Percentiles rank a stretch among this genome's conserved stretches.
These are phyloP conservation scores for Elephantulus edwardii DNA, from an alignment of 2,113 vertebrate genomes.

Conservation along the genomic window DNA sequence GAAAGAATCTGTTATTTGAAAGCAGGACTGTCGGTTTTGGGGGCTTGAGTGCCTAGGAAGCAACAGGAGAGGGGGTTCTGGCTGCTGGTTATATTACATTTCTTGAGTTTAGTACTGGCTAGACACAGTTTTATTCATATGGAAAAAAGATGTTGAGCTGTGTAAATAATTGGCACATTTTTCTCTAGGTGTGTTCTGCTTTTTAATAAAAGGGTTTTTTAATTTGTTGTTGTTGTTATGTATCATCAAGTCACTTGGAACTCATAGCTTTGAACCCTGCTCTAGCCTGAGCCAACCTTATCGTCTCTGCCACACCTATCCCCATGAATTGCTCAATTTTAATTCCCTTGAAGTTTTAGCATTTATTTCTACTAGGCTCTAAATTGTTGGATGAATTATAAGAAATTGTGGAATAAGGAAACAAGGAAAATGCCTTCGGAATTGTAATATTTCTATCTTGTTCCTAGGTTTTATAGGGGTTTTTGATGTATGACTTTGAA, in stretches of 20 bases:
- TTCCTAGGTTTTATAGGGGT: constrained; percentile 35
- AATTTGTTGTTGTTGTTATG: no score
- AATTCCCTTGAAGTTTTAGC: constrained; percentile 25
- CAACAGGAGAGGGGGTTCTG: background rate
- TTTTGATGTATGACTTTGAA: constrained; percentile 25
- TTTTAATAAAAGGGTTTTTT: background rate
- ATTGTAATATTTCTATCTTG: constrained; percentile 42
- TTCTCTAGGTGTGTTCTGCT: background rate
- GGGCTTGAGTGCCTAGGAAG: background rate
- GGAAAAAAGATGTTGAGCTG: background rate
- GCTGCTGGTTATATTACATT: background rate
- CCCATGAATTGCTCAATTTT: background rate
- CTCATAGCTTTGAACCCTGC: no score
- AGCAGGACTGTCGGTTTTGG: background rate
- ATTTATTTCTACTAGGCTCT: constrained; percentile 22
- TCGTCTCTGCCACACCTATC: no score
- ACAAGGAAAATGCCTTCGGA: constrained; percentile 22
- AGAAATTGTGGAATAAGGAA: constrained; percentile 35
- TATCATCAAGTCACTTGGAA: no score
- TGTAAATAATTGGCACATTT: constrained; percentile 21
- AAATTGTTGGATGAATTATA: background rate
- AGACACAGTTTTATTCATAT: background rate
- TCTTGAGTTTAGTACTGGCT: constrained; percentile 23
- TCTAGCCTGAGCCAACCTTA: no score
- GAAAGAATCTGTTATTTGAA: constrained; percentile 22